phyloP scores from a whole-genome alignment of 2,888 invertebrate genomes.

The Tortrix viridana region DNA sequence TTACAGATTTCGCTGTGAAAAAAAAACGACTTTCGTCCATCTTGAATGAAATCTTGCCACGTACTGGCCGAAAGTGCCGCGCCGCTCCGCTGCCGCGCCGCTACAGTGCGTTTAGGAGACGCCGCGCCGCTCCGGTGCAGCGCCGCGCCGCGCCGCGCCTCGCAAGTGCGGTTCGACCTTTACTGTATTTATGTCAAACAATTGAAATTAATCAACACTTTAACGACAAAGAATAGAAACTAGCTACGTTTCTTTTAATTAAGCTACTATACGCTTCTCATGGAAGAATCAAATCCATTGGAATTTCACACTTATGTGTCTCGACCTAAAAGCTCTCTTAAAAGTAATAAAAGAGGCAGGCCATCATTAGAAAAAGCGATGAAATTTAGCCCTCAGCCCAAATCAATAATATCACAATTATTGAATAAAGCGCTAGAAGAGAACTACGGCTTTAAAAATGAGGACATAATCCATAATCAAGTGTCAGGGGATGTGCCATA shows the following conservation, averaged over 20 bases:
- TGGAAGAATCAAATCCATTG: slow-evolving; percentile 58
- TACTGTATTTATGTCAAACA: too few species aligned
- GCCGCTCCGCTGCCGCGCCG: too few species aligned
- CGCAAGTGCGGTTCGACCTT: too few species aligned
- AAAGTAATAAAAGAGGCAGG: slow-evolving; percentile 58
- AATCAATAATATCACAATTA: slow-evolving; percentile 65
- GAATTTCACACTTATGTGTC: slow-evolving; percentile 38
- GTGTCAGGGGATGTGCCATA: background rate
- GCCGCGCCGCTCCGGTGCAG: too few species aligned
- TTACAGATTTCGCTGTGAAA: too few species aligned
- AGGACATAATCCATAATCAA: background rate
- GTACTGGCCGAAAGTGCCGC: too few species aligned
- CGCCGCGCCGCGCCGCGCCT: too few species aligned
- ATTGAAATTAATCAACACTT: background rate
- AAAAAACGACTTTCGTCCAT: too few species aligned
- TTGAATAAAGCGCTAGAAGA: slow-evolving; percentile 50
- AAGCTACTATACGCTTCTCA: background rate
- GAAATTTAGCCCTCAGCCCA: slow-evolving; percentile 64
- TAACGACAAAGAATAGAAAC: background rate
- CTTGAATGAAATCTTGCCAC: too few species aligned
- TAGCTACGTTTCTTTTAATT: background rate
- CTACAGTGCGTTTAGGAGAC: too few species aligned
- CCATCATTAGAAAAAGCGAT: slow-evolving; percentile 55
- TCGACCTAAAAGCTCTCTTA: slow-evolving; percentile 37
- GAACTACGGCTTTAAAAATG: slow-evolving; percentile 28